These are phyloP conservation scores for Mimas tiliae DNA, from an alignment of 2,888 invertebrate genomes.

Conservation along the genomic window DNA sequence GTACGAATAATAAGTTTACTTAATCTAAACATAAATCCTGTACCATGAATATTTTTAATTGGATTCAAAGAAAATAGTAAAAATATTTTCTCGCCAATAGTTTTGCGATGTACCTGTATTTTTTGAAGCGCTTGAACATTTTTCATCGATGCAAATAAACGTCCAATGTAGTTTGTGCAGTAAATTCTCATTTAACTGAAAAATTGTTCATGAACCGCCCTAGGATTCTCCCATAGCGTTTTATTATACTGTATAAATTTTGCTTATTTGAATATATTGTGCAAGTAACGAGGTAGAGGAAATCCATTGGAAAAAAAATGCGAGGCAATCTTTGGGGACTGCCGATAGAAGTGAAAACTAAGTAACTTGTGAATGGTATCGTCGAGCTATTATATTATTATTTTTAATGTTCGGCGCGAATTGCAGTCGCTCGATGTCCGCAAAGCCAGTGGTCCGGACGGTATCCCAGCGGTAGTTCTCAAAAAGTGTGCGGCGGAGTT, in stretches of 20 bases:
- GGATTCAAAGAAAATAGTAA: not conserved
- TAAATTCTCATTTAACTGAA: constrained; percentile 22
- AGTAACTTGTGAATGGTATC: too few species aligned
- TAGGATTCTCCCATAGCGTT: constrained; percentile 8
- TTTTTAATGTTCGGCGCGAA: too few species aligned
- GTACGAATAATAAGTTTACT: too few species aligned
- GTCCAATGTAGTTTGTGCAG: constrained; percentile 18
- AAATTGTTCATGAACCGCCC: constrained; percentile 20
- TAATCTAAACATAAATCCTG: not conserved
- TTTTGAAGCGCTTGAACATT: constrained; percentile 5
- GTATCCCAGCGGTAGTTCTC: too few species aligned
- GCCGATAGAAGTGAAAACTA: too few species aligned
- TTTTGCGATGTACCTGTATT: not conserved
- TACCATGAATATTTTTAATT: not conserved
- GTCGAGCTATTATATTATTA: too few species aligned
- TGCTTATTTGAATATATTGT: not conserved
- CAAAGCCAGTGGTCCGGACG: too few species aligned
- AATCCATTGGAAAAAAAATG: too few species aligned
- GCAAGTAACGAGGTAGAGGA: too few species aligned
- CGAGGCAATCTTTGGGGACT: too few species aligned
- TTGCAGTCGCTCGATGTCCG: too few species aligned
- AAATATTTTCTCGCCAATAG: not conserved
- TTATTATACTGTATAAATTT: constrained; percentile 16
- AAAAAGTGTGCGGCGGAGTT: too few species aligned
- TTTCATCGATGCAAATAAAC: constrained; percentile 23